Evolutionary conservation across 2,888 invertebrate species (phyloP), one percentile per base, ranked within the genome.

Genomic region (Drosophila melanocephala): DNA sequence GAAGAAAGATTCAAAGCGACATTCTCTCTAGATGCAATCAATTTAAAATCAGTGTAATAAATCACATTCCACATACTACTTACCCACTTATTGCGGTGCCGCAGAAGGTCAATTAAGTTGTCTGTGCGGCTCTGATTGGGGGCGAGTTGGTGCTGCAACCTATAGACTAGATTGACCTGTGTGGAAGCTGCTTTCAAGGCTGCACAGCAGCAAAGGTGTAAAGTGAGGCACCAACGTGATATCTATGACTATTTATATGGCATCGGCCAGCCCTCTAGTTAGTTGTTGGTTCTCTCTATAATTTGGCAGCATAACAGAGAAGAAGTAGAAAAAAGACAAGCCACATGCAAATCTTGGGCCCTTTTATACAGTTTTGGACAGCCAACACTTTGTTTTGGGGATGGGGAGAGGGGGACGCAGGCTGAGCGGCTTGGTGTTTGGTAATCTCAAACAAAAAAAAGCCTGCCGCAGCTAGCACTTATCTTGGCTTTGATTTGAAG

Each of bases 401-500:
- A 26, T 32, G 16, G 16, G n/a, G 5, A 6, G 26, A 7, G 55
- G 12, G 39, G 19, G 22, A 26, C 35, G 16, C 3, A n/a, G 37
- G 16, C 35, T 30, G 53, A n/a, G 47, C 47, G 1, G 9, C 9
- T 28, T 50, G 30, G 26, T 28, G 59, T 51, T 72, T 71, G 42
- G 65, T 58, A 67, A 62, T 63, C 57, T 59, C 55, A 60, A 58
- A 33, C 26, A 57, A 59, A 57, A 47, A 16, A 16, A 42, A 47
- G 58, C 44, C 81, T 66, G 67, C 58, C 33, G 65, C 88, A 87
- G 87, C 90, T 83, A 75, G 91, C 91, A 91, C 89, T 88, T 91
- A 91, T 78, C 81, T 89, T 75, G 87, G 84, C 91, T 91, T 91
- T 91, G 90, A 92, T 92, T 92, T 87, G 92, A 92, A 92, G 92